phyloP scores from a whole-genome alignment of 2,888 invertebrate species.

The Tetramorium bicarinatum region DNA sequence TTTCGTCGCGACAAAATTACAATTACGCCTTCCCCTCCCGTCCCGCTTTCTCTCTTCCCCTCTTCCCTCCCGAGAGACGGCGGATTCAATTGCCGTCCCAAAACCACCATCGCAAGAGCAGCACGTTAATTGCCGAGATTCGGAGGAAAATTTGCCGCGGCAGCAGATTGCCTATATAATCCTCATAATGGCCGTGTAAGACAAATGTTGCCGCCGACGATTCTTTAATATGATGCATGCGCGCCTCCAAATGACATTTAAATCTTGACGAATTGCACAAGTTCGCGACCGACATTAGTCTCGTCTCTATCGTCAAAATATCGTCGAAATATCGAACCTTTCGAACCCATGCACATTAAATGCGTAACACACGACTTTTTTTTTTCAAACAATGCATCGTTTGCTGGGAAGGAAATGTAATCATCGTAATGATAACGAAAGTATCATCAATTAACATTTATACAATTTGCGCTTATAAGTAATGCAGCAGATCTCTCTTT shows the following conservation, averaged over 20 bases:
- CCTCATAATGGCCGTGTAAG: constrained; percentile 67
- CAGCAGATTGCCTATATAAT: constrained; percentile 76
- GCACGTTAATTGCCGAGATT: constrained; percentile 70
- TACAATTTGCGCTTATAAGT: neutral
- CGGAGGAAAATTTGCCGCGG: constrained; percentile 67
- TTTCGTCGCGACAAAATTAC: constrained; percentile 39
- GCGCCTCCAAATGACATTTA: constrained; percentile 33
- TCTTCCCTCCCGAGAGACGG: neutral
- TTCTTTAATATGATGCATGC: constrained; percentile 35
- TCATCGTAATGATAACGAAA: constrained; percentile 8
- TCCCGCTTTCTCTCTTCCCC: neutral
- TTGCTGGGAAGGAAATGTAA: neutral
- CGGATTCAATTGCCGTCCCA: constrained; percentile 8
- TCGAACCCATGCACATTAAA: neutral
- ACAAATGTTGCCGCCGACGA: constrained; percentile 43
- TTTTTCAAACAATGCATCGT: neutral
- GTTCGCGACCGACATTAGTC: constrained; percentile 10
- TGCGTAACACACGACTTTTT: neutral
- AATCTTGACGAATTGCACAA: constrained; percentile 23
- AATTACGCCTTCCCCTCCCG: neutral
- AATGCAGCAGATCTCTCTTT: neutral
- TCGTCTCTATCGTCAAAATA: neutral
- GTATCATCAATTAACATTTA: constrained; percentile 1
- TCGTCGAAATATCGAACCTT: constrained; percentile 3
- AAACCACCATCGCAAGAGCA: constrained; percentile 42